Conservation (phyloP, 1,140 invertebrate species). For the Prorops nasuta region DNA sequence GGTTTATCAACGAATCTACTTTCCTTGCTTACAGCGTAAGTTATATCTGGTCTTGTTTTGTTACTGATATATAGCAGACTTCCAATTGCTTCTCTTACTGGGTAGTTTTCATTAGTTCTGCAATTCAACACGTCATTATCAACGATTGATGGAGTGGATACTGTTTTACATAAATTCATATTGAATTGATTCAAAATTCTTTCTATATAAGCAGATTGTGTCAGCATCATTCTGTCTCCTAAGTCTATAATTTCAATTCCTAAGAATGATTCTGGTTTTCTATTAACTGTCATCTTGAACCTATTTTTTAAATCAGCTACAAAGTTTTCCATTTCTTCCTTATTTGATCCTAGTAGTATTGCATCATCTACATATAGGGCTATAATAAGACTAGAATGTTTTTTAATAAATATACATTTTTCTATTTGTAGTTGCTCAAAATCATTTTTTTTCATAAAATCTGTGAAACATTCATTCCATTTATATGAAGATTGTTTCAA, state of each 20-base stretch:
- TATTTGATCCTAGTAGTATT: background rate
- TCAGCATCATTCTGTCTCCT: too few relatives aligned
- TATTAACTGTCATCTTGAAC: background rate
- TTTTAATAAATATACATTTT: background rate
- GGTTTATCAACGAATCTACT: background rate
- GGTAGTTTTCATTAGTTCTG: background rate
- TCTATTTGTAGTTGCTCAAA: background rate
- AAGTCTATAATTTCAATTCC: background rate
- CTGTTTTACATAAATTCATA: background rate
- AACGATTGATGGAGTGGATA: background rate
- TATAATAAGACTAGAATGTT: background rate
- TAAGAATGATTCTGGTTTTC: background rate
- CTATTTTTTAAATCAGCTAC: background rate
- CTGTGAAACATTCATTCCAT: conserved; percentile 41
- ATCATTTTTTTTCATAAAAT: conserved; percentile 7
- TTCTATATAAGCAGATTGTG: background rate
- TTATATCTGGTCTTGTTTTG: too few relatives aligned
- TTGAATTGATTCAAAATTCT: background rate
- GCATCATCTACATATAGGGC: conserved; percentile 6
- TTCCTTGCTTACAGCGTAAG: background rate
- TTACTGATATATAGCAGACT: conserved; percentile 43
- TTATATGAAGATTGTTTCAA: conserved; percentile 44
- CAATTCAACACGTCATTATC: background rate
- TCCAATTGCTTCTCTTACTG: conserved; percentile 34
- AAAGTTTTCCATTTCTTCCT: background rate